Percentiles rank a stretch among this genome's conserved stretches.
These are phyloP conservation scores for Platysteira castanea DNA, from an alignment of 2,113 vertebrate genomes.

Conservation along the genomic window DNA sequence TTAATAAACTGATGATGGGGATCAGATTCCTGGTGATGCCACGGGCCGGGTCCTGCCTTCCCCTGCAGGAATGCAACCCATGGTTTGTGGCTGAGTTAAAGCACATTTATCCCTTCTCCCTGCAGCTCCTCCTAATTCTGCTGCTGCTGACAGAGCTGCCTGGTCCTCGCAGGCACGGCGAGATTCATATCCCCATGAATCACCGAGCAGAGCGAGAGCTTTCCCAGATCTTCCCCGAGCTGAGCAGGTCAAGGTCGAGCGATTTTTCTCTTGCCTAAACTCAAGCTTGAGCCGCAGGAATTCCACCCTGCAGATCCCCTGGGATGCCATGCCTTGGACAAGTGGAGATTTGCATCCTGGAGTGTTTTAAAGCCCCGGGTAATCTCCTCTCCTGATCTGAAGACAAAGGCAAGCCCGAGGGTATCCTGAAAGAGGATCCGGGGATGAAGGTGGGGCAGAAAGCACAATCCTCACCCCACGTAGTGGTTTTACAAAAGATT, in stretches of 20 bases:
- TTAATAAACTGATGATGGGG: constrained; percentile 65
- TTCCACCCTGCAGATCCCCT: neutral
- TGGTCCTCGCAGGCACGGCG: neutral
- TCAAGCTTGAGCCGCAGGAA: neutral
- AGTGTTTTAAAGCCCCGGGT: neutral
- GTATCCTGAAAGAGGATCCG: neutral
- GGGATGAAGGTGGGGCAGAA: neutral
- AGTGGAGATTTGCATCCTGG: neutral
- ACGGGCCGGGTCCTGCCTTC: constrained; percentile 12
- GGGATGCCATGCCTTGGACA: neutral
- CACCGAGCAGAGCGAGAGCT: neutral
- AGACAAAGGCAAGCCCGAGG: neutral
- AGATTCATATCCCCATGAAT: constrained; percentile 24
- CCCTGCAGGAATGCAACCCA: constrained; percentile 11
- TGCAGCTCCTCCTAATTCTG: constrained; percentile 41
- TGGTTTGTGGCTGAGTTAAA: constrained; percentile 1
- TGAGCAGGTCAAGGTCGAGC: neutral
- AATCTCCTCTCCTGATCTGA: neutral
- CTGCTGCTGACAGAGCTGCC: constrained; percentile 46
- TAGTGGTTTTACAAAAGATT: neutral
- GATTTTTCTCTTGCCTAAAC: neutral
- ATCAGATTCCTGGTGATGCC: constrained; percentile 40
- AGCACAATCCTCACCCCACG: rapidly evolving
- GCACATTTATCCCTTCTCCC: constrained; percentile 34
- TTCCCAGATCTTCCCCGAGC: neutral